Conservation (phyloP, 2,888 invertebrate species). For the Scaptodrosophila latifasciaeformis region DNA sequence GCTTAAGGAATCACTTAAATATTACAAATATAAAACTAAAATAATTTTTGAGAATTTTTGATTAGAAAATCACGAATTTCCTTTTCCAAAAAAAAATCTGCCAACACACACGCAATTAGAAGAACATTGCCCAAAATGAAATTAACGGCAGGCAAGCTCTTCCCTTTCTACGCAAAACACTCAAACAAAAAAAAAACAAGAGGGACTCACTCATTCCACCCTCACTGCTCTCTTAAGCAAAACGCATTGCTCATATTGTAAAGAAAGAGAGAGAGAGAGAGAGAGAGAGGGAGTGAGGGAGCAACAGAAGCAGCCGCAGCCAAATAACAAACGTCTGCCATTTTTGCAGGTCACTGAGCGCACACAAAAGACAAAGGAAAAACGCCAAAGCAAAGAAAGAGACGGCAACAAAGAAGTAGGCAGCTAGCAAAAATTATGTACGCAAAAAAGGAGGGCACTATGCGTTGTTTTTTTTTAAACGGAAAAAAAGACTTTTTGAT, state of each 20-base stretch:
- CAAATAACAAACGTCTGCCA: slow-evolving; percentile 68
- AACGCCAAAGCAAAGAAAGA: slow-evolving; percentile 8
- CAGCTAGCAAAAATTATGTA: slow-evolving; percentile 68
- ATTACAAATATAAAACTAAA: no score
- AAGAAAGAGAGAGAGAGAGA: not conserved
- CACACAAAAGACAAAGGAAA: slow-evolving; percentile 63
- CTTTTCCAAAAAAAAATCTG: not conserved
- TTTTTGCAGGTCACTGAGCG: slow-evolving; percentile 73
- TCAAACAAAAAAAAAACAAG: not conserved
- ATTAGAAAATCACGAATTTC: no score
- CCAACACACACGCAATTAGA: not conserved
- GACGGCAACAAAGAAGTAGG: slow-evolving; percentile 23
- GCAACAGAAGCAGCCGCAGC: slow-evolving; percentile 12
- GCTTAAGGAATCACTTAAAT: no score
- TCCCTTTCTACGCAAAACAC: no score
- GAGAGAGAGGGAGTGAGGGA: not conserved
- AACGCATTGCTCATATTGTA: not conserved
- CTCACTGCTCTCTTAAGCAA: no score
- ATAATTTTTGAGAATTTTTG: not conserved
- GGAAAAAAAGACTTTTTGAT: no score
- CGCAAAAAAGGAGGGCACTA: no score
- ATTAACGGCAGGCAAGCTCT: not conserved
- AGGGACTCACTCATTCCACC: no score
- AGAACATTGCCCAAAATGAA: not conserved
- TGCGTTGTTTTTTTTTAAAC: no score